A percentile compares a stretch with the other conserved stretches of the same genome.
Conservation (phyloP, 2,888 invertebrate genomes). For the Thysanoteuthis rhombus region DNA sequence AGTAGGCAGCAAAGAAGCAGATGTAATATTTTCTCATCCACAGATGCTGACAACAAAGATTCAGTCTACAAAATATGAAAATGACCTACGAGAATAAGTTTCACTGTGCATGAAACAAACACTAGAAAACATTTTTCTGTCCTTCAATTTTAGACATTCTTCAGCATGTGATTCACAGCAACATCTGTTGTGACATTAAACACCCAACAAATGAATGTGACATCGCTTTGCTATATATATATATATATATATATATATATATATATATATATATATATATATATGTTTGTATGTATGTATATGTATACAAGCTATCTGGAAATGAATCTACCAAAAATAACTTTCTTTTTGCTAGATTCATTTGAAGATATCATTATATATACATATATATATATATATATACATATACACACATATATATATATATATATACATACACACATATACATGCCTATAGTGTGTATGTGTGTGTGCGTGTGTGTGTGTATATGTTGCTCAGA, state of each 20-base stretch:
- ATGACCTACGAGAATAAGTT: slow-evolving; percentile 33
- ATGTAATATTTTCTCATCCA: slow-evolving; percentile 33
- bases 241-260: background rate
- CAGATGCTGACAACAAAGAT: slow-evolving; percentile 32
- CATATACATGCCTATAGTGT: background rate
- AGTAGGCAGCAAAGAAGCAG: slow-evolving; percentile 33
- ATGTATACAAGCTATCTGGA: background rate
- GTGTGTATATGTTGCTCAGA: no score
- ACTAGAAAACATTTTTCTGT: slow-evolving; percentile 30
- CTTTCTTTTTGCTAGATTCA: background rate
- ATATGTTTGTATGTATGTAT: background rate
- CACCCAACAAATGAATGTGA: slow-evolving; percentile 29
- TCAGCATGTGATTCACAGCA: slow-evolving; percentile 31
- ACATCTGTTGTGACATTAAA: slow-evolving; percentile 31
- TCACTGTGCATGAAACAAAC: slow-evolving; percentile 31
- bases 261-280: background rate
- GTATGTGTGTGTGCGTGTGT: no score
- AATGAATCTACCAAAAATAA: background rate
- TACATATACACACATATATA: background rate
- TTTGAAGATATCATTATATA: background rate
- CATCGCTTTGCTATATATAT: background rate
- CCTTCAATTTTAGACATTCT: slow-evolving; percentile 31
- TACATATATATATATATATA: background rate
- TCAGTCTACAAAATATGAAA: slow-evolving; percentile 32
- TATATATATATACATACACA: background rate